A percentile compares a stretch with the other conserved stretches of the same genome.
phyloP scores from a whole-genome alignment of 2,888 invertebrate species.

The Unio delphinus region DNA sequence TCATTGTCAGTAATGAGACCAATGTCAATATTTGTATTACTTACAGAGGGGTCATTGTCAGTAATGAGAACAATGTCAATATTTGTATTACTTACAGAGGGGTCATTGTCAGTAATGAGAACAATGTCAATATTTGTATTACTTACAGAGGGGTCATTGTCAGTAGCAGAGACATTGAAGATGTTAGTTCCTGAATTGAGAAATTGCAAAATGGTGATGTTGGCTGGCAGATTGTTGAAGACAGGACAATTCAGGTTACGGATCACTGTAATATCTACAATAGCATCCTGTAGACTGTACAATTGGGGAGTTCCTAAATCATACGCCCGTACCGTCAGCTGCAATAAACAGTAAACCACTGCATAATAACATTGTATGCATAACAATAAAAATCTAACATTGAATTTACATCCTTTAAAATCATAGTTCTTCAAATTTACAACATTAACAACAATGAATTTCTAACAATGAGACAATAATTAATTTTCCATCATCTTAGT shows the following conservation, averaged over 20 bases:
- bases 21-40: too few relatives aligned
- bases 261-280: conserved; percentile 50
- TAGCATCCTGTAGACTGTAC: conserved; percentile 38
- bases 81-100: too few relatives aligned
- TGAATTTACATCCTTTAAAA: neutral
- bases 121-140: too few relatives aligned
- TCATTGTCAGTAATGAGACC: too few relatives aligned
- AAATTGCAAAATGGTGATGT: conserved; percentile 38
- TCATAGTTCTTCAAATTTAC: too few relatives aligned
- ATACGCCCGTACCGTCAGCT: conserved; percentile 43
- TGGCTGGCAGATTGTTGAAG: conserved; percentile 48
- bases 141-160: conserved; percentile 42
- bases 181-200: conserved; percentile 15
- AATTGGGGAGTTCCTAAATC: conserved; percentile 53
- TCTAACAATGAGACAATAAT: neutral
- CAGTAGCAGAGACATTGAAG: conserved; percentile 37
- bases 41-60: too few relatives aligned
- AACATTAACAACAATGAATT: too few relatives aligned
- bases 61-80: too few relatives aligned
- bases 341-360: conserved; percentile 6
- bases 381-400: neutral
- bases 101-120: too few relatives aligned
- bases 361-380: neutral
- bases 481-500: too few relatives aligned
- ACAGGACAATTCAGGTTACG: conserved; percentile 51